Percentiles rank a stretch among this genome's conserved stretches.
These are phyloP conservation scores for Heterotilapia buettikoferi DNA, from an alignment of 2,113 vertebrate species.

Conservation along the genomic window DNA sequence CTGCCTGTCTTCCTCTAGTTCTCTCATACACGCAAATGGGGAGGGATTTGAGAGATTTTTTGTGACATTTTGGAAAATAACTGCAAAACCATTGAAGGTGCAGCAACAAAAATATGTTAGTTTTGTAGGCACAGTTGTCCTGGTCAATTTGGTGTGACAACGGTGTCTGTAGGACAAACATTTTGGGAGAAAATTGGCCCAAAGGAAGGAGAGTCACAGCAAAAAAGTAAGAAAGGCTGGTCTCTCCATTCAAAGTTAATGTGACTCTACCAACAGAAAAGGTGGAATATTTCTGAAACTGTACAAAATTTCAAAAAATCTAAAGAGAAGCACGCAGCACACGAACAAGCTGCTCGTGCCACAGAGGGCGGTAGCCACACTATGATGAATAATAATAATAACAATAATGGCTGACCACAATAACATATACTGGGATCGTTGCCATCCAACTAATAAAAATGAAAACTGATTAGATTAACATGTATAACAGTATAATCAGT, in stretches of 20 bases:
- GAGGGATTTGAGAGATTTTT: not conserved
- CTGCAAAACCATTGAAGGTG: not conserved
- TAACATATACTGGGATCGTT: not conserved
- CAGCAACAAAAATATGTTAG: not conserved
- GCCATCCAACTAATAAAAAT: not conserved
- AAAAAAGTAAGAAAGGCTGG: not conserved
- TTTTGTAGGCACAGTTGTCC: not conserved
- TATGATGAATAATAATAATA: not conserved
- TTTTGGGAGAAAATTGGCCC: not conserved
- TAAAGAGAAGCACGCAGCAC: no score
- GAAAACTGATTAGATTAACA: not conserved
- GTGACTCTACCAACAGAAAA: not conserved
- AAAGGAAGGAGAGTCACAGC: not conserved
- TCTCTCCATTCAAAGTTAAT: not conserved
- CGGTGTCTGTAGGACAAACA: not conserved
- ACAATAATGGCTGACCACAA: not conserved
- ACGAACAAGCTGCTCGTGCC: not conserved
- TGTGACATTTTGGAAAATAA: not conserved
- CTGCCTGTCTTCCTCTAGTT: not conserved
- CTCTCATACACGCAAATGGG: not conserved
- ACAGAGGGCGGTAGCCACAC: not conserved
- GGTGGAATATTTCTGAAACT: not conserved
- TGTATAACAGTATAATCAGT: not conserved
- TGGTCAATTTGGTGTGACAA: not conserved
- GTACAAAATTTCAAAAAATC: no score